Conservation (phyloP, 2,888 invertebrate genomes). For the Chaitophorus viminalis region DNA sequence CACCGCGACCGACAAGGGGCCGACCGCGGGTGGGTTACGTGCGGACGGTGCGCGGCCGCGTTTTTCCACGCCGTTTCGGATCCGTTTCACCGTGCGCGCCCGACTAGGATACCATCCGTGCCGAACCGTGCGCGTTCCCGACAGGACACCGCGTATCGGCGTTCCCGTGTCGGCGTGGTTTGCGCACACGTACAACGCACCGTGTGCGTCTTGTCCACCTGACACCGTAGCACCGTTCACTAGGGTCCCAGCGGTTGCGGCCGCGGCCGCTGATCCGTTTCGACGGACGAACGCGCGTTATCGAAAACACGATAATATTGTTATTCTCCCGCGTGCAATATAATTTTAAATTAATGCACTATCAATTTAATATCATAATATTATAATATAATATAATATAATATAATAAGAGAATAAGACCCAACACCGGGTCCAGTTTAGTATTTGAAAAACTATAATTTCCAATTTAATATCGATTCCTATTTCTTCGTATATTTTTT, state of each 20-base stretch:
- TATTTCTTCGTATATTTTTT: no score
- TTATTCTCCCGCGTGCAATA: no score
- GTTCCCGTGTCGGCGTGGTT: no score
- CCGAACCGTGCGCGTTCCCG: neutral
- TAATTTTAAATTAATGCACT: no score
- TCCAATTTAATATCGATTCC: no score
- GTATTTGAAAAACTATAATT: no score
- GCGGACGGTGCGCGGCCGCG: slow-evolving; percentile 1
- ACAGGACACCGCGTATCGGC: neutral
- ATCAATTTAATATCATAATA: no score
- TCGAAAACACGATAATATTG: no score
- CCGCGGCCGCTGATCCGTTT: neutral
- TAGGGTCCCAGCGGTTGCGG: neutral
- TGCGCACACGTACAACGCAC: neutral
- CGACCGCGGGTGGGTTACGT: no score
- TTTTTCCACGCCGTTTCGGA: slow-evolving; percentile 39
- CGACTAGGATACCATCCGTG: slow-evolving; percentile 38
- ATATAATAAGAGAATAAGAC: no score
- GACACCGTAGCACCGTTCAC: neutral
- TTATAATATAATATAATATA: no score
- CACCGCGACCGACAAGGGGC: neutral
- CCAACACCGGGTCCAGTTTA: no score
- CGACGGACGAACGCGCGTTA: neutral
- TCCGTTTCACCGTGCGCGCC: slow-evolving; percentile 56
- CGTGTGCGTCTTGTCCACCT: slow-evolving; percentile 3